phyloP scores from a whole-genome alignment of 64 coral and sea anemone species.

The Montipora foliosa region DNA sequence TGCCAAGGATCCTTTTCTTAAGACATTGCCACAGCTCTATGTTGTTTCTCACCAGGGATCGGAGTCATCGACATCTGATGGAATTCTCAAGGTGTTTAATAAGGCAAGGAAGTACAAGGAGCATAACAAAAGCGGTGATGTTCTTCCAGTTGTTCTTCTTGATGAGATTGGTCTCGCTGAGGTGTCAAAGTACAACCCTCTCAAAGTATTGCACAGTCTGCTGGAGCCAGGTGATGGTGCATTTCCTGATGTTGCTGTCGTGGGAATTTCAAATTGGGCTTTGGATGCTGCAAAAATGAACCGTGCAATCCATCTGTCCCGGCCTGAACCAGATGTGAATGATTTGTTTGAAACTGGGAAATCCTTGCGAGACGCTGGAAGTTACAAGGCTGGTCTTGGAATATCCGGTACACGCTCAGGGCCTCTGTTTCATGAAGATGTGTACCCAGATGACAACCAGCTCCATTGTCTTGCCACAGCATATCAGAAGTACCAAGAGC shows the following conservation, averaged over 20 bases:
- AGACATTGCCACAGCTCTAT: constrained; percentile 78
- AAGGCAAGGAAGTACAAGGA: constrained; percentile 83
- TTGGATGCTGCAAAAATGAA: constrained; percentile 95
- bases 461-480: constrained; percentile 66
- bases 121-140: constrained; percentile 60
- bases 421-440: background rate
- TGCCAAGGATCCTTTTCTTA: constrained; percentile 81
- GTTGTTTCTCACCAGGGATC: constrained; percentile 92
- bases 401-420: constrained; percentile 13
- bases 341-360: constrained; percentile 75
- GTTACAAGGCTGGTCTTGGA: background rate
- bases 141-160: constrained; percentile 90
- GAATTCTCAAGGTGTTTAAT: constrained; percentile 85
- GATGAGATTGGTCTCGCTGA: constrained; percentile 95
- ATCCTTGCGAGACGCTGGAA: constrained; percentile 55
- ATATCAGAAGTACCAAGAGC: constrained; percentile 74
- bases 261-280: constrained; percentile 90
- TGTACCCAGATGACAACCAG: constrained; percentile 41
- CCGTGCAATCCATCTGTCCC: constrained; percentile 88
- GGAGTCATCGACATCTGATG: constrained; percentile 89
- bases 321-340: constrained; percentile 75
- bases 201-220: constrained; percentile 88
- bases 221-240: constrained; percentile 74
- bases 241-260: constrained; percentile 88
- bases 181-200: constrained; percentile 85